Evolutionary conservation across 2,888 invertebrate species (phyloP), one percentile per base, ranked within the genome.

Genomic region (Diogma glabrata): DNA sequence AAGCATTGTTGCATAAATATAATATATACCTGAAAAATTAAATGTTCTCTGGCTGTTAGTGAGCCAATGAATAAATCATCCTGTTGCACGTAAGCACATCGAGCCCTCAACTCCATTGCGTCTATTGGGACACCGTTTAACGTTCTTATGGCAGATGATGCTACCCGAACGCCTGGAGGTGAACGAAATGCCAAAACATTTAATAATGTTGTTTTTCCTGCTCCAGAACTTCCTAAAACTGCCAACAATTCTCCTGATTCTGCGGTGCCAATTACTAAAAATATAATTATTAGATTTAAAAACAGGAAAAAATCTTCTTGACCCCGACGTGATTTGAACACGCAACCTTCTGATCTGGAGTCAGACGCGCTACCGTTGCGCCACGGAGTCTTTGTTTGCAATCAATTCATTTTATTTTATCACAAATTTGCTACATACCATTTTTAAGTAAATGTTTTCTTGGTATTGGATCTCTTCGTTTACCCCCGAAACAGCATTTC

Each of bases 121-220:
- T 80, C 79, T 1, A 87, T 81, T 3, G 81, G 80, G 60, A 79
- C 76, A 0, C 91, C 92, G 62, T 94, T 94, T 14, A 90, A 63
- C 9, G 78, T 72, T 9, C 79, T 63, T 8, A 75, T 72, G 0
- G 77, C 76, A 16, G 74, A 75, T 10, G 65, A 62, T 2, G 71
- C 66, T 4, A 85, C 76, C 16, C 79, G 76, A 3, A 88, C 76
- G 3, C 82, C 82, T 23, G 77, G 73, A 0, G 80, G 74, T n/a
- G 85, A 82, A 20, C 89, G 78, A 66, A 86, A 87, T 6, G 91
- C 92, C 55, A 96, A 67, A 0, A 90, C 81, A 68, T 96, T 95
- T 52, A 96, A 72, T 3, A 96, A 77, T 0, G 94, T 95, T 0
- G 95, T 94, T 72, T 96, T 96, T 2, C 95, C 95, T 0, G 94